A percentile compares a stretch with the other conserved stretches of the same genome.
Evolutionary conservation across 1,140 invertebrate species (phyloP).

Genomic region (Ctenoplectra terminalis): DNA sequence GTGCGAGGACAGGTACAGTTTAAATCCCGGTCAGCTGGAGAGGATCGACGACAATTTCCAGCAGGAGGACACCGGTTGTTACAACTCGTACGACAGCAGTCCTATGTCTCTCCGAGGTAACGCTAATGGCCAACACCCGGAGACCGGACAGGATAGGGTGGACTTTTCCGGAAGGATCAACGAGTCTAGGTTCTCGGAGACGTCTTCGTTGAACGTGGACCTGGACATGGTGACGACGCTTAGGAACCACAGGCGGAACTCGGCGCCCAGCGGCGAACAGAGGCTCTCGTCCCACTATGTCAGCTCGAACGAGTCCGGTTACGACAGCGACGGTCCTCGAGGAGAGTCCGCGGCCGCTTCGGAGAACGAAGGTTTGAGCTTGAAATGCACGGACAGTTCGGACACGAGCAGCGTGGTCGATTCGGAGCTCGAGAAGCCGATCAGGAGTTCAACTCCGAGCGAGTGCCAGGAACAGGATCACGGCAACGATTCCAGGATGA

Average conservation of each 20-base stretch:
- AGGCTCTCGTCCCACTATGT: conserved; percentile 85
- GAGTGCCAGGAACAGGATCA: conserved; percentile 70
- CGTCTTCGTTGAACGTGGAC: conserved; percentile 64
- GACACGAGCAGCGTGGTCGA: conserved; percentile 80
- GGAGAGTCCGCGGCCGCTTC: conserved; percentile 77
- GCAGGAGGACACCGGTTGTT: conserved; percentile 60
- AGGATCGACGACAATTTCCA: conserved; percentile 73
- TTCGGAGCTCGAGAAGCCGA: conserved; percentile 78
- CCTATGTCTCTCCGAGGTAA: conserved; percentile 57
- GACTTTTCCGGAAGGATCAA: conserved; percentile 49
- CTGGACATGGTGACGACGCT: conserved; percentile 72
- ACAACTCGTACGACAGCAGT: conserved; percentile 58
- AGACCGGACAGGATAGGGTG: conserved; percentile 45
- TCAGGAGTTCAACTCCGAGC: conserved; percentile 75
- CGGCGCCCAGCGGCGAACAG: conserved; percentile 77
- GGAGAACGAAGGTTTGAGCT: conserved; percentile 75
- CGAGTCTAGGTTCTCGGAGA: conserved; percentile 71
- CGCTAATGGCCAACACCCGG: background rate
- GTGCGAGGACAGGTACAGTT: conserved; percentile 75
- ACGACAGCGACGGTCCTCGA: conserved; percentile 89
- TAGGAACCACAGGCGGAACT: conserved; percentile 76
- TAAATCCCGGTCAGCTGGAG: conserved; percentile 73
- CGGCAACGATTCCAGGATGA: conserved; percentile 33
- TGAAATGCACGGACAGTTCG: conserved; percentile 78
- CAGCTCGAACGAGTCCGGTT: conserved; percentile 92